A percentile compares a stretch with the other conserved stretches of the same genome.
These are phyloP conservation scores for Natator depressus DNA, from an alignment of 2,113 vertebrate genomes.

Conservation along the genomic window DNA sequence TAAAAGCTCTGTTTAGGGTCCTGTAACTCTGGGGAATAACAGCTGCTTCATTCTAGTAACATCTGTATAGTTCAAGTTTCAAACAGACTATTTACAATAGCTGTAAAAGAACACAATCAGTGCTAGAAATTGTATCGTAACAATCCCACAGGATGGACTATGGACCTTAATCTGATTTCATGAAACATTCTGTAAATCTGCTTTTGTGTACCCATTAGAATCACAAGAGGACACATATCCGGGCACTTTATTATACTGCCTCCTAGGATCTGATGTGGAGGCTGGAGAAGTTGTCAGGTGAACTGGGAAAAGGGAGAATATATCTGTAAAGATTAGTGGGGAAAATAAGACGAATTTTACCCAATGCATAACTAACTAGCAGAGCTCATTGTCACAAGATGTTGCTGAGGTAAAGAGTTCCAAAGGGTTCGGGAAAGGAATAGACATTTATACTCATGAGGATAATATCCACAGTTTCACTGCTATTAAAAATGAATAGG, in stretches of 20 bases:
- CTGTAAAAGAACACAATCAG: neutral
- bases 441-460: neutral
- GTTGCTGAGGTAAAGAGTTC: neutral
- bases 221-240: accelerated
- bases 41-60: neutral
- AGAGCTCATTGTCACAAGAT: neutral
- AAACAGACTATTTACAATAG: neutral
- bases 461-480: neutral
- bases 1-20: neutral
- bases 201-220: accelerated
- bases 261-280: neutral
- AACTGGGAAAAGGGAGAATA: neutral
- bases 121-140: neutral
- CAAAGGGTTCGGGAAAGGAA: neutral
- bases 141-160: neutral
- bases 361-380: neutral
- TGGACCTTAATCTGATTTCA: neutral
- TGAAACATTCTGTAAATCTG: accelerated
- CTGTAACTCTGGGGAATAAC: neutral
- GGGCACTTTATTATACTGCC: accelerated
- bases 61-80: neutral
- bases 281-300: neutral
- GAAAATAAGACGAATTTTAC: neutral
- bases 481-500: neutral
- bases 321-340: neutral